phyloP scores from a whole-genome alignment of 2,888 invertebrate genomes.

The Siphonodentalium dalli region DNA sequence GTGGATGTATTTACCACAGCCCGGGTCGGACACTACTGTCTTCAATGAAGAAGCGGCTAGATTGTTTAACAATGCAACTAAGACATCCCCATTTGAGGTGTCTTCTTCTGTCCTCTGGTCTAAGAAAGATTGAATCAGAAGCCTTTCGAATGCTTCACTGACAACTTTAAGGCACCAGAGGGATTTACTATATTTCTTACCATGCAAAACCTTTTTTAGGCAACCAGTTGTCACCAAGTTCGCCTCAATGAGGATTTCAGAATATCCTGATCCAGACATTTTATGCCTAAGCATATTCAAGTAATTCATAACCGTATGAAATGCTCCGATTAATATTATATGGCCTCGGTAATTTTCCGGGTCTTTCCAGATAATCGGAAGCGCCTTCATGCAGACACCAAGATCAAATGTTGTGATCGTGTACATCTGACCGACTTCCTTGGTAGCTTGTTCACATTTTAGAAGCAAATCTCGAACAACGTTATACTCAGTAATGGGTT shows the following conservation, averaged over 20 bases:
- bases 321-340: slow-evolving; percentile 1
- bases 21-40: too few relatives aligned
- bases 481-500: slow-evolving; percentile 6
- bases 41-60: too few relatives aligned
- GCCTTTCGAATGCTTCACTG: slow-evolving; percentile 2
- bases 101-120: too few relatives aligned
- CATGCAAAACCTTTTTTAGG: slow-evolving; percentile 3
- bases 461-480: not conserved
- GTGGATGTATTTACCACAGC: too few relatives aligned
- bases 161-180: slow-evolving; percentile 7
- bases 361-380: slow-evolving; percentile 6
- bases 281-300: slow-evolving; percentile 4
- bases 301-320: slow-evolving; percentile 12
- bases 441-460: slow-evolving; percentile 4
- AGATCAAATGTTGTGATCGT: slow-evolving; percentile 5
- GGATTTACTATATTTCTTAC: slow-evolving; percentile 5
- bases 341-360: slow-evolving; percentile 5
- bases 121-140: not conserved
- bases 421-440: slow-evolving; percentile 7
- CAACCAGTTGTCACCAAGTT: slow-evolving; percentile 5
- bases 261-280: slow-evolving; percentile 8
- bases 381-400: slow-evolving; percentile 9
- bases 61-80: too few relatives aligned
- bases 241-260: slow-evolving; percentile 9
- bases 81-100: too few relatives aligned